These are phyloP conservation scores for Acutogordius australiensis DNA, from an alignment of 2,888 invertebrate genomes.

Conservation along the genomic window DNA sequence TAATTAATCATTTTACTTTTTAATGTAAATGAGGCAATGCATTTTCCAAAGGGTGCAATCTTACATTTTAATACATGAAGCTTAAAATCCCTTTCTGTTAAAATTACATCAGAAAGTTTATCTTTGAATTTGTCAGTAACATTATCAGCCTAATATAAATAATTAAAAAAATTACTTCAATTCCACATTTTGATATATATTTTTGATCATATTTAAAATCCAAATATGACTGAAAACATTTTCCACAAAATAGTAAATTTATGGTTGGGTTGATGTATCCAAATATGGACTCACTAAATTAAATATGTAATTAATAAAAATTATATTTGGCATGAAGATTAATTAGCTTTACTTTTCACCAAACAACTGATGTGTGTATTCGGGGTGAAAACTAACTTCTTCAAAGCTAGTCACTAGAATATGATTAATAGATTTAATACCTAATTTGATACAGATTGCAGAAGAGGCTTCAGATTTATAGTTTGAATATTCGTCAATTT, in stretches of 20 bases:
- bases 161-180: constrained; percentile 1
- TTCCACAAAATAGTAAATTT: neutral
- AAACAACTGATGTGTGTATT: constrained; percentile 6
- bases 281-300: neutral
- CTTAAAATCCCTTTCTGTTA: neutral
- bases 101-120: neutral
- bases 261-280: neutral
- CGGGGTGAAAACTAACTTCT: neutral
- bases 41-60: neutral
- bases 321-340: neutral
- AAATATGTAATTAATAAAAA: neutral
- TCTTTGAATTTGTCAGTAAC: neutral
- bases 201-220: neutral
- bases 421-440: constrained; percentile 1
- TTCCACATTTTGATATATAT: neutral
- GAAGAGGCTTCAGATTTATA: constrained; percentile 1
- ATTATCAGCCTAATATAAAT: neutral
- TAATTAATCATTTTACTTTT: too few species aligned
- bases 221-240: neutral
- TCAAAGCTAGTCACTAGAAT: neutral
- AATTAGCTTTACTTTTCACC: neutral
- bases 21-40: neutral
- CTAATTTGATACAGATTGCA: neutral
- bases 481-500: neutral
- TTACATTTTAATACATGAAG: neutral